These are phyloP conservation scores for Sceloporus undulatus DNA, from an alignment of 2,113 vertebrate genomes.

Conservation along the genomic window DNA sequence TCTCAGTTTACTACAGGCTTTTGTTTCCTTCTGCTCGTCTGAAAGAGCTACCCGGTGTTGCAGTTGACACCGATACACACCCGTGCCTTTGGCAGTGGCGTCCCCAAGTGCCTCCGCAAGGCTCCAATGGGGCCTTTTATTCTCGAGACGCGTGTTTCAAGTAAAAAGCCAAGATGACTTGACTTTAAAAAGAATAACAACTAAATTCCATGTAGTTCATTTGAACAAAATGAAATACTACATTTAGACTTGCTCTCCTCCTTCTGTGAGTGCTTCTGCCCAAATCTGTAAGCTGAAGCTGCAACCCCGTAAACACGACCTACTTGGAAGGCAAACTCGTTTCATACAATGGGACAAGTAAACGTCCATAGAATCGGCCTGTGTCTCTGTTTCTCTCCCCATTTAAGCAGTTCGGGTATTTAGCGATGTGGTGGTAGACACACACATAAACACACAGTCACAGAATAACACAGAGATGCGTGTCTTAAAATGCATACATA, in stretches of 20 bases:
- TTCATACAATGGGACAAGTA: not conserved
- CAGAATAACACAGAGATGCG: not conserved
- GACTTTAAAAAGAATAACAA: not conserved
- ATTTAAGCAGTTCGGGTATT: not conserved
- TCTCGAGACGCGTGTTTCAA: conserved; percentile 66
- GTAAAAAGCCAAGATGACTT: not conserved
- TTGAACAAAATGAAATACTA: not conserved
- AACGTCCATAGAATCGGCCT: not conserved
- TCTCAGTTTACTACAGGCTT: not conserved
- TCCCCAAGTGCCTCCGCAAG: not conserved
- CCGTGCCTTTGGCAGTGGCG: conserved; percentile 36
- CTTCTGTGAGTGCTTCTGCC: not conserved
- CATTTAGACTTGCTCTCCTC: not conserved
- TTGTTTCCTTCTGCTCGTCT: not conserved
- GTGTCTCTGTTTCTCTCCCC: not conserved
- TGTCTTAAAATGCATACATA: not conserved
- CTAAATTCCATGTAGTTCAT: too few species aligned
- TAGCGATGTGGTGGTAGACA: not conserved
- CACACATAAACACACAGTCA: not conserved
- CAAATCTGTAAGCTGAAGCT: not conserved
- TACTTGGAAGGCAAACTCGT: not conserved
- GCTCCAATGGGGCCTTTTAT: not conserved
- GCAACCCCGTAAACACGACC: not conserved
- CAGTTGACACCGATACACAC: conserved; percentile 21
- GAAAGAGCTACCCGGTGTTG: not conserved